phyloP scores from a whole-genome alignment of 2,888 invertebrate genomes.

The Psococerastis gibbosa region DNA sequence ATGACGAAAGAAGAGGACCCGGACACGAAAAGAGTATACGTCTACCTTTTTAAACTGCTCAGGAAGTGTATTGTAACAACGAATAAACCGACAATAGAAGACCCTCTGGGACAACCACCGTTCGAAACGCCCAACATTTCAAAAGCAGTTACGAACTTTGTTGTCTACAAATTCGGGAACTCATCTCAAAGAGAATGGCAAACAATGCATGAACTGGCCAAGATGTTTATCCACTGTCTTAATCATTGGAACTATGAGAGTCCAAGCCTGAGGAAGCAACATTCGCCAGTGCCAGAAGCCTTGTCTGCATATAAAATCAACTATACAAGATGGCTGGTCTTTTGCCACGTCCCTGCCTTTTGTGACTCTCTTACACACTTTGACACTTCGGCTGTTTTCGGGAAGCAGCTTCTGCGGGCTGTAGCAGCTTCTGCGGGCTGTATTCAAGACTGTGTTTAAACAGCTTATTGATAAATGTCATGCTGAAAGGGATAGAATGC shows the following conservation, averaged over 20 bases:
- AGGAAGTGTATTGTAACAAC: slow-evolving; percentile 71
- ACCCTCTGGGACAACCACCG: slow-evolving; percentile 76
- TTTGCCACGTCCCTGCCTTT: slow-evolving; percentile 88
- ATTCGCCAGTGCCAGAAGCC: slow-evolving; percentile 56
- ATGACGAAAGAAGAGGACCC: slow-evolving; percentile 81
- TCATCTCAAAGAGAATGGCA: slow-evolving; percentile 49
- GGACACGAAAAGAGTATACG: slow-evolving; percentile 83
- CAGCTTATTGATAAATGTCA: slow-evolving; percentile 85
- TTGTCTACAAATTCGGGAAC: slow-evolving; percentile 70
- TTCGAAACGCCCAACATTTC: slow-evolving; percentile 87
- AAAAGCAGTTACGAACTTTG: slow-evolving; percentile 79
- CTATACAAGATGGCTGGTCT: slow-evolving; percentile 88
- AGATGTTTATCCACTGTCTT: slow-evolving; percentile 80
- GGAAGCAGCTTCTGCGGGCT: slow-evolving; percentile 62
- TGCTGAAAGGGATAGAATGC: slow-evolving; percentile 74
- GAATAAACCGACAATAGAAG: slow-evolving; percentile 63
- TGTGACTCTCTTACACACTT: slow-evolving; percentile 83
- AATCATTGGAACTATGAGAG: slow-evolving; percentile 92
- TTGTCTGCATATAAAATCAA: slow-evolving; percentile 76
- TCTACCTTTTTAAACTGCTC: slow-evolving; percentile 74
- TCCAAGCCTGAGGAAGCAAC: slow-evolving; percentile 56
- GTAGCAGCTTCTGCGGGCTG: no score
- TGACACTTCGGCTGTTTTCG: slow-evolving; percentile 82
- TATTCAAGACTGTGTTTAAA: slow-evolving; percentile 63
- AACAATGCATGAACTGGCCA: slow-evolving; percentile 72